These are phyloP conservation scores for Ctenochaetus hawaiiensis DNA, from an alignment of 2,797 vertebrate genomes.

Conservation along the genomic window DNA sequence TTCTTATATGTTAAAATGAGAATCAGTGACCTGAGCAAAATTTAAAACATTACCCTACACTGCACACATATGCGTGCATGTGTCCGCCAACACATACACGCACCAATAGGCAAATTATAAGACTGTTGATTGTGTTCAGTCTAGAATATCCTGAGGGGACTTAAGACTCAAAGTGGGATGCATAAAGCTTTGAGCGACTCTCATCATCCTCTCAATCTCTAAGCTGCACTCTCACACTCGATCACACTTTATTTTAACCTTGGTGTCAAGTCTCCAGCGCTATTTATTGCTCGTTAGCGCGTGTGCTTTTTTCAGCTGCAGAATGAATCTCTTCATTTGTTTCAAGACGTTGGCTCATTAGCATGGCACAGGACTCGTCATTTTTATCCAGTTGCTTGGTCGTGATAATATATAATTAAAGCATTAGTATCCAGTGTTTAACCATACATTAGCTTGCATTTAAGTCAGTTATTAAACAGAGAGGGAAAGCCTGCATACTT, in stretches of 20 bases:
- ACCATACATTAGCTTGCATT: slow-evolving; percentile 1
- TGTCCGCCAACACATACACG: slow-evolving; percentile 1
- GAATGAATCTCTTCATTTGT: neutral
- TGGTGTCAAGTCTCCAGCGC: slow-evolving; percentile 5
- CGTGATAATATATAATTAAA: neutral
- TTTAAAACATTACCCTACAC: slow-evolving; percentile 22
- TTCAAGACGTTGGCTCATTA: neutral
- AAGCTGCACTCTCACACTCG: slow-evolving; percentile 10
- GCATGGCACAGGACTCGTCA: neutral
- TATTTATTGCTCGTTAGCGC: slow-evolving; percentile 31
- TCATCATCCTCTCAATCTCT: slow-evolving; percentile 25
- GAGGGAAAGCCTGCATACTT: slow-evolving; percentile 7
- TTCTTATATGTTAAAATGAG: slow-evolving; percentile 35
- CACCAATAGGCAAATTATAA: slow-evolving; percentile 8
- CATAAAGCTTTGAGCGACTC: slow-evolving; percentile 31
- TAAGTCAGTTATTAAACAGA: slow-evolving; percentile 13
- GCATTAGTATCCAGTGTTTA: neutral
- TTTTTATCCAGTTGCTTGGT: neutral
- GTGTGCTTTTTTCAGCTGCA: neutral
- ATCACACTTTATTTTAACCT: slow-evolving; percentile 38
- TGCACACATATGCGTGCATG: neutral
- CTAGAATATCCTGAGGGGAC: slow-evolving; percentile 18
- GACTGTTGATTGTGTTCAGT: slow-evolving; percentile 20
- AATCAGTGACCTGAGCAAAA: slow-evolving; percentile 36
- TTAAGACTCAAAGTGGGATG: slow-evolving; percentile 25